A percentile compares a stretch with the other conserved stretches of the same genome.
Conservation (phyloP, 2,888 invertebrate genomes). For the Euspilapteryx auroguttella region DNA sequence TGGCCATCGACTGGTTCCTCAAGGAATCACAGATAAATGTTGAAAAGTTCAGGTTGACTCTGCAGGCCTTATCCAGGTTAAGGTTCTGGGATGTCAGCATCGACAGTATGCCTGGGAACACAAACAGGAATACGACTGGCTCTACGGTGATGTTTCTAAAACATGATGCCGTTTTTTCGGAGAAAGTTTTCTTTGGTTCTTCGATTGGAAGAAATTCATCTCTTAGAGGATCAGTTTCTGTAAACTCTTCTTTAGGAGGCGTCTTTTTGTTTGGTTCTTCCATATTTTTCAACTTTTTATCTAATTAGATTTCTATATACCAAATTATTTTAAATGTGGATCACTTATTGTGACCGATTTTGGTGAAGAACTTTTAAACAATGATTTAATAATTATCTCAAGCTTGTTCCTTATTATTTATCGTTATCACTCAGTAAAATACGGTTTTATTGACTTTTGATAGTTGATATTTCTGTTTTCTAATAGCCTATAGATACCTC, state of each 20-base stretch:
- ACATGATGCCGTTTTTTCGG: conserved; percentile 13
- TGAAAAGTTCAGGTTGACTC: conserved; percentile 74
- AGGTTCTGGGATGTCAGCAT: conserved; percentile 77
- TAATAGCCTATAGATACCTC: too few species aligned
- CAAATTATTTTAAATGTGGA: too few species aligned
- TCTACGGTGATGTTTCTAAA: conserved; percentile 29
- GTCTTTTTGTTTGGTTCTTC: conserved; percentile 9
- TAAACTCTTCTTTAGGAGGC: conserved; percentile 10
- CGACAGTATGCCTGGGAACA: conserved; percentile 37
- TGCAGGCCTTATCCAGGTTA: conserved; percentile 80
- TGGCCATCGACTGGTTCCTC: conserved; percentile 64
- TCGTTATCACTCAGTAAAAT: too few species aligned
- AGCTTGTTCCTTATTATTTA: too few species aligned
- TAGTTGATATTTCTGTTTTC: too few species aligned
- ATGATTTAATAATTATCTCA: too few species aligned
- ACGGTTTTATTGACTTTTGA: too few species aligned
- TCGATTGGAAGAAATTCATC: conserved; percentile 8
- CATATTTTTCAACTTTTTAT: too few species aligned
- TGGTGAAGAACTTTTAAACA: too few species aligned
- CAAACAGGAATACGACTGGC: conserved; percentile 24
- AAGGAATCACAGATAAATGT: conserved; percentile 73
- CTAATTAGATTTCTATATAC: too few species aligned
- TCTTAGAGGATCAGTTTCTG: conserved; percentile 17
- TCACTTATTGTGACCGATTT: too few species aligned
- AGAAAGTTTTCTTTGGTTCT: conserved; percentile 11